phyloP scores from a whole-genome alignment of 2,888 invertebrate genomes.

The Caradrina kadenii region DNA sequence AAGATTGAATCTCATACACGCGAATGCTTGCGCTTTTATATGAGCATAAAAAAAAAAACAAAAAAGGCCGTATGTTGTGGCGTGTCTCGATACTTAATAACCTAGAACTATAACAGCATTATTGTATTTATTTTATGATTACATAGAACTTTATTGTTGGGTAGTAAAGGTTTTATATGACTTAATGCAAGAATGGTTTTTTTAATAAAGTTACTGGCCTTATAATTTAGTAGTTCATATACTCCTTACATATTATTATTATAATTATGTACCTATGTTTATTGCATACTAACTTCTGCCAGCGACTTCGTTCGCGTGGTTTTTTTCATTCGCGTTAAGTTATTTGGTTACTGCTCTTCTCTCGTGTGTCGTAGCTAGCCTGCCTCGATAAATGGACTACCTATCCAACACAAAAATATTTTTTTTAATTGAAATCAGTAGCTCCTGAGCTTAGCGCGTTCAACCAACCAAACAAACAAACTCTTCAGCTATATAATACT shows the following conservation, averaged over 20 bases:
- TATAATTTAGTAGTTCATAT: conserved; percentile 12
- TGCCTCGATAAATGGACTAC: too few relatives aligned
- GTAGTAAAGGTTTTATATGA: conserved; percentile 31
- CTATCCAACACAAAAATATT: too few relatives aligned
- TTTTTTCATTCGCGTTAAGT: too few relatives aligned
- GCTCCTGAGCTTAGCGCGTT: too few relatives aligned
- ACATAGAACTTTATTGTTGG: conserved; percentile 41
- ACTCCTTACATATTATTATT: conserved; percentile 5
- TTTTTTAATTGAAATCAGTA: too few relatives aligned
- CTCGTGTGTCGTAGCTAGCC: too few relatives aligned
- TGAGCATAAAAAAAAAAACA: conserved; percentile 30
- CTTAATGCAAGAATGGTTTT: conserved; percentile 20
- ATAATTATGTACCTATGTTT: background rate
- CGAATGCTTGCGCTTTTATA: conserved; percentile 49
- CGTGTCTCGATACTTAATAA: conserved; percentile 56
- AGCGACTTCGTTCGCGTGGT: too few relatives aligned
- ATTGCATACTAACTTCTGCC: too few relatives aligned
- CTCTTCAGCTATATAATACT: too few relatives aligned
- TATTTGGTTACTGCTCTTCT: too few relatives aligned
- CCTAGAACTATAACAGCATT: conserved; percentile 26
- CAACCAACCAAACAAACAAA: too few relatives aligned
- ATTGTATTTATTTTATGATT: conserved; percentile 54
- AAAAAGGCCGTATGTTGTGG: conserved; percentile 31
- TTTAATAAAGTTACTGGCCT: conserved; percentile 4
- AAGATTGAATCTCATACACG: conserved; percentile 61